A percentile compares a stretch with the other conserved stretches of the same genome.
Evolutionary conservation across 2,113 vertebrate species (phyloP).

Genomic region (pig (Sus scrofa)): DNA sequence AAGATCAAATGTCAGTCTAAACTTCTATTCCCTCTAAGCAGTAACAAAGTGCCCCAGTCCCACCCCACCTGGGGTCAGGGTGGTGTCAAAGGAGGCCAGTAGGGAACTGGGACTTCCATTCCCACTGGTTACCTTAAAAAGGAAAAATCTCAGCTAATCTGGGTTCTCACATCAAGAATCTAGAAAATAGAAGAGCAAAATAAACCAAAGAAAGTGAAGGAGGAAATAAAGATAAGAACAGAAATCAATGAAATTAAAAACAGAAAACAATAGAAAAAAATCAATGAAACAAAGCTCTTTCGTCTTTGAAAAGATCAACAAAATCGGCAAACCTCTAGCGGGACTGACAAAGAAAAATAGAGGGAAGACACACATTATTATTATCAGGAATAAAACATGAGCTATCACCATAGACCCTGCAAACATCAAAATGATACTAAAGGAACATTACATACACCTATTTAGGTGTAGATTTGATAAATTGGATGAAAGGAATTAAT

Average conservation of each 20-base stretch:
- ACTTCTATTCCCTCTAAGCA: neutral
- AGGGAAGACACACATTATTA: neutral
- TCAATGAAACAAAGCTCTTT: neutral
- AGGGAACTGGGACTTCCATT: neutral
- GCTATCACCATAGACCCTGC: too few relatives aligned
- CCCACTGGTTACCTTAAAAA: neutral
- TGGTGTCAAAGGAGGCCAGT: neutral
- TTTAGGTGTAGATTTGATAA: neutral
- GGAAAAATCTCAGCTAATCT: neutral
- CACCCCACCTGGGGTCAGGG: neutral
- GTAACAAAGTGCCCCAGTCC: accelerated
- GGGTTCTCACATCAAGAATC: neutral
- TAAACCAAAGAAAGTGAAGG: neutral
- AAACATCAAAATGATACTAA: neutral
- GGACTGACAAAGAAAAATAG: neutral
- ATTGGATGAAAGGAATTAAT: neutral
- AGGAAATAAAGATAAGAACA: neutral
- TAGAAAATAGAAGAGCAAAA: conserved; percentile 14
- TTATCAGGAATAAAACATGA: neutral
- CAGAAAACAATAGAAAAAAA: neutral
- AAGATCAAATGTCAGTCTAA: neutral
- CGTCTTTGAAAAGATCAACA: neutral
- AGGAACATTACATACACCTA: neutral
- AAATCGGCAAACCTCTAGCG: neutral
- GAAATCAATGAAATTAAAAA: neutral